These are phyloP conservation scores for Acromyrmex charruanus DNA, from an alignment of 1,140 invertebrate species.

Conservation along the genomic window DNA sequence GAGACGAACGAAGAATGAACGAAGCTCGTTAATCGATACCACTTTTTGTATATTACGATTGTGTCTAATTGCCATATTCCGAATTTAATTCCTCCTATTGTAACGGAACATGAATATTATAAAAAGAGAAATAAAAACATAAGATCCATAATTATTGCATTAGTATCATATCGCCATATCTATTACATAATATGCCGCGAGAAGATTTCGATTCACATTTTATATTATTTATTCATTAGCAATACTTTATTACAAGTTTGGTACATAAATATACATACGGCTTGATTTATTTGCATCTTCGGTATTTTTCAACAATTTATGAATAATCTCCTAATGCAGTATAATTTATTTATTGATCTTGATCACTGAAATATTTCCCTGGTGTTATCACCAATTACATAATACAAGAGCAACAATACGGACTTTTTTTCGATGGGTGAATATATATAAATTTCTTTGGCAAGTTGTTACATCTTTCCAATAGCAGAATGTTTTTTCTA, in stretches of 20 bases:
- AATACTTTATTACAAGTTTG: slow-evolving; percentile 85
- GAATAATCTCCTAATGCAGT: slow-evolving; percentile 52
- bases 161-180: background rate
- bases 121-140: slow-evolving; percentile 79
- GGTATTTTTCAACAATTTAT: slow-evolving; percentile 75
- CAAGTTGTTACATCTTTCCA: slow-evolving; percentile 29
- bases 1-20: slow-evolving; percentile 60
- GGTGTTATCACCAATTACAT: slow-evolving; percentile 58
- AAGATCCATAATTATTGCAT: slow-evolving; percentile 60
- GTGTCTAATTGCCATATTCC: slow-evolving; percentile 79
- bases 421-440: slow-evolving; percentile 15
- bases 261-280: slow-evolving; percentile 85
- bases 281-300: slow-evolving; percentile 75
- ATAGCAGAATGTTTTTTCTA: slow-evolving; percentile 14
- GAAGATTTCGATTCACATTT: slow-evolving; percentile 19
- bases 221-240: slow-evolving; percentile 76
- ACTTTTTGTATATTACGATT: slow-evolving; percentile 75
- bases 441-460: slow-evolving; percentile 50
- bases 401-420: slow-evolving; percentile 54
- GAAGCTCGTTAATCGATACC: slow-evolving; percentile 70
- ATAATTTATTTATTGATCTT: slow-evolving; percentile 60
- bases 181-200: background rate
- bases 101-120: slow-evolving; percentile 81
- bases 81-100: slow-evolving; percentile 81
- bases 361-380: slow-evolving; percentile 58